These are phyloP conservation scores for Rhagophthalmus giganteus DNA, from an alignment of 2,888 invertebrate species.

Conservation along the genomic window DNA sequence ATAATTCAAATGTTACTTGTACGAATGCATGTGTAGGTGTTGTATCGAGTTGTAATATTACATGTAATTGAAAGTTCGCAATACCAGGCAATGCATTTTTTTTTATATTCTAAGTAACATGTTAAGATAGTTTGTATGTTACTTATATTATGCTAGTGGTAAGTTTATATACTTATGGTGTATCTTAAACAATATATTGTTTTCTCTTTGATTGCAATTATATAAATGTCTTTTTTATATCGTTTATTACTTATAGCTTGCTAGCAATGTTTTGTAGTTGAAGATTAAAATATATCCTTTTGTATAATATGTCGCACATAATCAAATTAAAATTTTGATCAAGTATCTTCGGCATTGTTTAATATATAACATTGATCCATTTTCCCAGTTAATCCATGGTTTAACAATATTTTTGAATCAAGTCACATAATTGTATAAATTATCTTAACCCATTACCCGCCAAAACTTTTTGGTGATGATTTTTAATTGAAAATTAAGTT, in stretches of 20 bases:
- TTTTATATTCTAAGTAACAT: constrained; percentile 1
- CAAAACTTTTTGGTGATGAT: too few relatives aligned
- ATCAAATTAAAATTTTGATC: too few relatives aligned
- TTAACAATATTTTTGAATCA: too few relatives aligned
- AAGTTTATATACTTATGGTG: neutral
- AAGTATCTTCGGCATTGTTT: too few relatives aligned
- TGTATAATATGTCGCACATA: constrained; percentile 1
- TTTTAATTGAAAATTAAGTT: too few relatives aligned
- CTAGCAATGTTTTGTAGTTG: neutral
- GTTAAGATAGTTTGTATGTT: neutral
- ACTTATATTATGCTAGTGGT: neutral
- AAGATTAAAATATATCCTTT: constrained; percentile 2
- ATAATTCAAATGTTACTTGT: neutral
- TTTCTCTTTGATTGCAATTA: neutral
- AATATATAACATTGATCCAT: too few relatives aligned
- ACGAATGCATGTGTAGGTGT: constrained; percentile 11
- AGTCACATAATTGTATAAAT: too few relatives aligned
- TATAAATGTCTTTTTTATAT: neutral
- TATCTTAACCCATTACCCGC: too few relatives aligned
- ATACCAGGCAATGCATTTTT: constrained; percentile 28
- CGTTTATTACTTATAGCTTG: neutral
- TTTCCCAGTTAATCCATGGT: too few relatives aligned
- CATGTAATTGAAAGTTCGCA: constrained; percentile 14
- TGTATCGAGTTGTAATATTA: constrained; percentile 7
- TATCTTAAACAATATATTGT: neutral